Evolutionary conservation across 2,888 invertebrate genomes (phyloP).

Genomic region (Sipha maydis): DNA sequence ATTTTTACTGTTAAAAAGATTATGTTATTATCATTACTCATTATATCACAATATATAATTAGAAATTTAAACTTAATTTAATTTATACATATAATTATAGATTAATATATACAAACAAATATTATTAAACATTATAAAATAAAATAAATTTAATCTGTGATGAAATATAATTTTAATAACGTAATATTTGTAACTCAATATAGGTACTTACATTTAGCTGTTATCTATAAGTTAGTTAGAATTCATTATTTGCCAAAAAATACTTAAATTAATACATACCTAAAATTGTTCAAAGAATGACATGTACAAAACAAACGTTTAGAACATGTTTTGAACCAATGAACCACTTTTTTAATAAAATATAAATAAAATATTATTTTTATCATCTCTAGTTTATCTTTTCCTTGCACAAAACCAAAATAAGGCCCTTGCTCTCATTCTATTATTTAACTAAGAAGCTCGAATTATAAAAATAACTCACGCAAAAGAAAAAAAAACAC

Average conservation of each 20-base stretch:
- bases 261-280: background rate
- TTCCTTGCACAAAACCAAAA: background rate
- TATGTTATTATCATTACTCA: no score
- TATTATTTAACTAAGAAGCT: background rate
- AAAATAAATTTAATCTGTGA: no score
- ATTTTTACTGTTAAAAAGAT: no score
- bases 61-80: no score
- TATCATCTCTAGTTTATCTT: background rate
- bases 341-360: background rate
- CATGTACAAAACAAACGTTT: background rate
- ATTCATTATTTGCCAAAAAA: background rate
- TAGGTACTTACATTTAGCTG: no score
- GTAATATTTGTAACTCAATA: no score
- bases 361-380: background rate
- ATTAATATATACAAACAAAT: no score
- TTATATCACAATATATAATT: no score
- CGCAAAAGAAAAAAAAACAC: background rate
- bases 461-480: background rate
- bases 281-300: background rate
- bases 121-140: no score
- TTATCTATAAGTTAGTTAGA: no score
- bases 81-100: no score
- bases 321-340: background rate
- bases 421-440: background rate
- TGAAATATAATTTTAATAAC: no score